Conservation (phyloP, 2,888 invertebrate genomes). For the Nezara viridula region DNA sequence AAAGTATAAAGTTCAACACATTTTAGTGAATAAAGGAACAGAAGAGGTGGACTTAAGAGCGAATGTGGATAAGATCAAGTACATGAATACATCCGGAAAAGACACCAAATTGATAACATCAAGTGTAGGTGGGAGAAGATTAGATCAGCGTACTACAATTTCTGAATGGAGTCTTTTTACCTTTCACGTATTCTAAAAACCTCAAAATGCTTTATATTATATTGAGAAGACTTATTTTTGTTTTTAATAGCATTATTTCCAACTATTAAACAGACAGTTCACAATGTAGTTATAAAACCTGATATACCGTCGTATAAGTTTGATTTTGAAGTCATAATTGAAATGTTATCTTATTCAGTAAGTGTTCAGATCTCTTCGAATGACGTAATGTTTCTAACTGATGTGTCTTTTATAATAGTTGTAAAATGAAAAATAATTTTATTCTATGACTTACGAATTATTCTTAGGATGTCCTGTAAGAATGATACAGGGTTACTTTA, state of each 20-base stretch:
- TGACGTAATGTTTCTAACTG: too few species aligned
- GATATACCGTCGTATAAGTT: too few species aligned
- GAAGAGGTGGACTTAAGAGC: background rate
- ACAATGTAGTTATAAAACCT: background rate
- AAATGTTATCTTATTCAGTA: too few species aligned
- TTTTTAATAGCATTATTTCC: background rate
- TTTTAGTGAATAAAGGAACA: background rate
- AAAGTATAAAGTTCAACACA: too few species aligned
- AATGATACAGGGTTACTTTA: too few species aligned
- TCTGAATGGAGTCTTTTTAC: background rate
- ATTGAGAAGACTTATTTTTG: background rate
- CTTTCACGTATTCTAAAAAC: background rate
- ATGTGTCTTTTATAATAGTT: too few species aligned
- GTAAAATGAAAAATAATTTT: too few species aligned
- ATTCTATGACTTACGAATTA: too few species aligned
- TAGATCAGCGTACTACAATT: too few species aligned
- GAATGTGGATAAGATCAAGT: background rate
- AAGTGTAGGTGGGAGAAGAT: background rate
- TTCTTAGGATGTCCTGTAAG: too few species aligned
- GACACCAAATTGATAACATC: background rate
- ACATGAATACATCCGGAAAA: background rate
- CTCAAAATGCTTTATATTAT: background rate
- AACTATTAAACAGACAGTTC: background rate
- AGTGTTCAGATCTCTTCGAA: too few species aligned
- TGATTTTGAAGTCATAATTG: too few species aligned